Base-by-base conservation (phyloP, 2,888 invertebrate species). In the Tanytarsus gracilentus region DNA sequence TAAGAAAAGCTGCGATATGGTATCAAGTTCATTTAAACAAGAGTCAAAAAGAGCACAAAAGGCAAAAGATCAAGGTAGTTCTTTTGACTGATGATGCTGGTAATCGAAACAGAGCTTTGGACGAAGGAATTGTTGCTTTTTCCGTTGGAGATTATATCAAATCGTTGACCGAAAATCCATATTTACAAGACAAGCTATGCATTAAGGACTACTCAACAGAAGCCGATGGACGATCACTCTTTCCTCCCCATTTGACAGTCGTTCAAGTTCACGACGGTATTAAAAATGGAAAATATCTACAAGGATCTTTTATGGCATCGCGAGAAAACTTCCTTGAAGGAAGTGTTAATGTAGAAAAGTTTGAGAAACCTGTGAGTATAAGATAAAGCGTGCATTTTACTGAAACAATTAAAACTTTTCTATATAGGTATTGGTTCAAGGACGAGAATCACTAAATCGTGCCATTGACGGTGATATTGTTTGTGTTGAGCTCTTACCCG, bases 271-370 rank as follows among this genome's bases (percentile, higher is more conserved):
- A 92, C 62, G 77, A 79, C 0, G 93, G 93, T 0, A 81, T 97
- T 44, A 85, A 87, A 67, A 79, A 77, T 63, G 90, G 89, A 1
- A 81, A 78, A 64, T 75, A 88, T 4, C 70, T 85, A 39, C 93
- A 89, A 69, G 96, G 95, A 0, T 81, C 84, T 1, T 91, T 88
- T 69, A 78, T 83, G 68, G 89, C 94, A 0, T 94, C 93, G 0
- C 78, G 91, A 56, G 95, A 96, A 68, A 99, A 98, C 73, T 97
- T 89, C 70, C 76, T 96, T 11, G 98, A 99, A 74, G 98, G 93
- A 8, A 83, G 79, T 63, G 91, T 92, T 7, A 85, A 81, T 70
- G 84, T 92, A 1, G 88, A 87, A 67, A 82, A 83, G 11, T 81
- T 80, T 69, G 88, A 93, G 29, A 85, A 88, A 73, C 79, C 84